phyloP scores from a whole-genome alignment of 2,113 vertebrate genomes.

The Rhinolophus ferrumequinum region DNA sequence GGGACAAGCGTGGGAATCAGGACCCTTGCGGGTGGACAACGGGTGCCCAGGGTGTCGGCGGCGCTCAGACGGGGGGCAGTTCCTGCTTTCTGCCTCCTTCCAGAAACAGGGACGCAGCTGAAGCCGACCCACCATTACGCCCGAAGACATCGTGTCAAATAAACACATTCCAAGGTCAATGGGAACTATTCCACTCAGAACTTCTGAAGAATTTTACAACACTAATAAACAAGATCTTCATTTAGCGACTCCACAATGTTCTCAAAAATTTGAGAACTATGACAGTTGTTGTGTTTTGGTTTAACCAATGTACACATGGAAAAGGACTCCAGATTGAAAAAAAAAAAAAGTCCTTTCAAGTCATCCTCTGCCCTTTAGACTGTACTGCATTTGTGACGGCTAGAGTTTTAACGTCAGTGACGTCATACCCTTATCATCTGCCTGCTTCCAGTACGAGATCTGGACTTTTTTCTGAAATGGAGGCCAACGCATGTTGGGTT shows the following conservation, averaged over 20 bases:
- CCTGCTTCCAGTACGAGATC: neutral
- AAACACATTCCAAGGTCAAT: neutral
- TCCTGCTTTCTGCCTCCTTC: neutral
- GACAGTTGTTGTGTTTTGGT: neutral
- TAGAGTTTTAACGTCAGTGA: accelerated
- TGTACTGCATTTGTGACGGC: neutral
- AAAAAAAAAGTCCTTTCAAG: neutral
- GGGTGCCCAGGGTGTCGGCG: neutral
- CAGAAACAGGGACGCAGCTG: neutral
- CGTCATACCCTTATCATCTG: no score
- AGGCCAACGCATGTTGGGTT: neutral
- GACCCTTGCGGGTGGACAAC: neutral
- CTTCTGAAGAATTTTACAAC: slow-evolving; percentile 64
- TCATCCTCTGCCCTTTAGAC: neutral
- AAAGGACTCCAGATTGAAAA: neutral
- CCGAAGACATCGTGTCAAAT: neutral
- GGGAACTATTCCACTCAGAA: slow-evolving; percentile 29
- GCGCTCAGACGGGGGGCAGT: accelerated
- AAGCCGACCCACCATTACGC: neutral
- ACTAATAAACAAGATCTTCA: slow-evolving; percentile 60
- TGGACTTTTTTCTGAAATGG: neutral
- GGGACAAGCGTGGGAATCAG: neutral
- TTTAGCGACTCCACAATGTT: neutral
- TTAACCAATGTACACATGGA: neutral
- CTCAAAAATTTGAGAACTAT: neutral